A percentile compares a stretch with the other conserved stretches of the same genome.
These are phyloP conservation scores for Pseudomyrmex sp. DNA, from an alignment of 1,140 invertebrate genomes.

Conservation along the genomic window DNA sequence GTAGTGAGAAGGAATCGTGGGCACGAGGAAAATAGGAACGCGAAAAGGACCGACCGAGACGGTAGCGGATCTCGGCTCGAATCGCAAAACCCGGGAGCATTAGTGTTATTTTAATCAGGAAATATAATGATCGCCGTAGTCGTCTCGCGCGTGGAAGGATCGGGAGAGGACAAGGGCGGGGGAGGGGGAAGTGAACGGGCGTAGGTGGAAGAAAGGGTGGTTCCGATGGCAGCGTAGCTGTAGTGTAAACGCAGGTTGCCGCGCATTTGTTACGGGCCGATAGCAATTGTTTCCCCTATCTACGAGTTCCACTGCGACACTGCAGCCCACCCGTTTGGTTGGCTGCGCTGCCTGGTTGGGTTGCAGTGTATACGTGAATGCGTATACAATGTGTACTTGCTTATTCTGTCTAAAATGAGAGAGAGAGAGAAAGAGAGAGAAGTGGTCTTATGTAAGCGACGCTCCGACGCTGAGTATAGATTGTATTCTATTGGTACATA, in stretches of 20 bases:
- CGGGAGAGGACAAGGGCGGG: constrained; percentile 13
- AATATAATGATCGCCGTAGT: constrained; percentile 71
- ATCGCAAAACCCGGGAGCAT: constrained; percentile 55
- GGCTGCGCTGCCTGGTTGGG: constrained; percentile 69
- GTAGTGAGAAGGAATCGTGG: constrained; percentile 17
- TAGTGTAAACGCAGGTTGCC: constrained; percentile 72
- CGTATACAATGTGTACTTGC: constrained; percentile 69
- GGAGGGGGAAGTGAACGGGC: constrained; percentile 54
- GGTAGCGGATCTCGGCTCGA: constrained; percentile 29
- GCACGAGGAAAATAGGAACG: constrained; percentile 35
- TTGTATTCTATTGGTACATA: constrained; percentile 79
- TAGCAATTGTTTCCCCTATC: constrained; percentile 82
- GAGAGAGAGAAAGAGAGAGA: constrained; percentile 30
- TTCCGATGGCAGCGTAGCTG: constrained; percentile 57
- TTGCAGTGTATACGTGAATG: constrained; percentile 63
- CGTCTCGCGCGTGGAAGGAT: constrained; percentile 10
- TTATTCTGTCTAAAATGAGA: constrained; percentile 46
- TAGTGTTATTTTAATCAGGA: constrained; percentile 74
- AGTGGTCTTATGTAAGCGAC: constrained; percentile 72
- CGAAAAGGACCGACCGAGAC: constrained; percentile 33
- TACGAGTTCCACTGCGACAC: constrained; percentile 81
- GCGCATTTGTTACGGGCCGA: constrained; percentile 81
- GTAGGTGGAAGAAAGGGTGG: constrained; percentile 42
- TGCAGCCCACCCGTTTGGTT: constrained; percentile 74
- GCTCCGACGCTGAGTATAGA: constrained; percentile 67